Percentiles rank a stretch among this genome's conserved stretches.
phyloP scores from a whole-genome alignment of 2,113 vertebrate genomes.

The Engystomops pustulosus region DNA sequence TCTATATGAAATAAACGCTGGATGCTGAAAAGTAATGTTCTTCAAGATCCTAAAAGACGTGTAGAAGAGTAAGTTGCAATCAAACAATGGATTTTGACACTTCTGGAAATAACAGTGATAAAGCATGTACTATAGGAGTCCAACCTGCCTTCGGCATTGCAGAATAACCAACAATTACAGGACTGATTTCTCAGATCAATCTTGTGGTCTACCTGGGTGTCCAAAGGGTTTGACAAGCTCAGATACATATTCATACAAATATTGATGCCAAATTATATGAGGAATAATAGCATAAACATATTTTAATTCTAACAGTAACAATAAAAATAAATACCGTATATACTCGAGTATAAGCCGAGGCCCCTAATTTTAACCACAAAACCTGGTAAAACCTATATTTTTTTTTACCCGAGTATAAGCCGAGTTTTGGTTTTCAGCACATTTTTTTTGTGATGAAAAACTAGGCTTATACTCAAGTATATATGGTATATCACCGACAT shows the following conservation, averaged over 20 bases:
- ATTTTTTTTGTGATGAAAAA: too few species aligned
- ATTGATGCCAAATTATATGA: neutral
- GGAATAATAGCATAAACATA: neutral
- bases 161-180: slow-evolving; percentile 19
- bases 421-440: too few species aligned
- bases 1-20: slow-evolving; percentile 34
- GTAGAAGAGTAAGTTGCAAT: slow-evolving; percentile 27
- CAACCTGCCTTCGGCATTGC: slow-evolving; percentile 20
- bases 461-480: too few species aligned
- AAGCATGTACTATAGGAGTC: slow-evolving; percentile 19
- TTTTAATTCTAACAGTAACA: neutral
- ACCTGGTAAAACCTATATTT: too few species aligned
- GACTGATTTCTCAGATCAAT: slow-evolving; percentile 26
- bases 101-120: neutral
- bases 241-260: neutral
- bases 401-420: too few species aligned
- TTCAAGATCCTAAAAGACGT: slow-evolving; percentile 14
- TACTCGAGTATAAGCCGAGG: too few species aligned
- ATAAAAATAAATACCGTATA: too few species aligned
- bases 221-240: neutral
- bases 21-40: slow-evolving; percentile 34
- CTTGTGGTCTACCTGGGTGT: neutral
- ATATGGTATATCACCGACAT: too few species aligned
- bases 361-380: too few species aligned
- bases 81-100: slow-evolving; percentile 26